Percentiles rank a stretch among this genome's conserved stretches.
These are phyloP conservation scores for Alouatta palliata DNA, from an alignment of 2,113 vertebrate genomes.

Conservation along the genomic window DNA sequence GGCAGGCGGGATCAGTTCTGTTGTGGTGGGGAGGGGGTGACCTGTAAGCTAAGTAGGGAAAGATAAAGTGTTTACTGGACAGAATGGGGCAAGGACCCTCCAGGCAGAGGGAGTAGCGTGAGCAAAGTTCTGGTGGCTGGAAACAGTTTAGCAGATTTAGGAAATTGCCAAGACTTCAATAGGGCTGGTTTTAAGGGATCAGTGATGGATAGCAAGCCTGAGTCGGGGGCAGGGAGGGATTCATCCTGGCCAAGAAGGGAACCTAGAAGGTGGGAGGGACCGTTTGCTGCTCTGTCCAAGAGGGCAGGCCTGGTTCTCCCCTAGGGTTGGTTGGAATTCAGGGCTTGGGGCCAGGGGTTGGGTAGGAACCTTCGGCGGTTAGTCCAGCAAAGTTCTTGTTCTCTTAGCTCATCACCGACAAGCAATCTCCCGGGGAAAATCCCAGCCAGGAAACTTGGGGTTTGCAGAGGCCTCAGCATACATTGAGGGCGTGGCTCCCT, in stretches of 20 bases:
- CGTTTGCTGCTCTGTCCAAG: not conserved
- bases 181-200: not conserved
- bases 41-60: not conserved
- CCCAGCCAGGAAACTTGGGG: conserved; percentile 74
- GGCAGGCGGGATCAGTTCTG: not conserved
- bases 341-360: conserved; percentile 47
- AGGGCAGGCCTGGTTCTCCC: not conserved
- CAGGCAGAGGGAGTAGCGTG: not conserved
- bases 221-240: not conserved
- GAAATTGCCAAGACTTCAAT: not conserved
- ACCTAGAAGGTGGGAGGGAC: not conserved
- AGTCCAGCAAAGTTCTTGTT: conserved; percentile 38
- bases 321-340: not conserved
- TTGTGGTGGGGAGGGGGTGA: not conserved
- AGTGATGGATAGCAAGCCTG: not conserved
- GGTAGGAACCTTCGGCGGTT: not conserved
- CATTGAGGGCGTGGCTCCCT: conserved; percentile 22
- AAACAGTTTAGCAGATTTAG: not conserved
- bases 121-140: not conserved
- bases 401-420: conserved; percentile 64
- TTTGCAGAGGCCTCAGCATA: conserved; percentile 53
- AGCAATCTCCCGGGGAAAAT: conserved; percentile 67
- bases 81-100: not conserved
- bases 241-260: not conserved
- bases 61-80: not conserved